Evolutionary conservation across 2,113 vertebrate genomes (phyloP).

Genomic region (Gobius niger): DNA sequence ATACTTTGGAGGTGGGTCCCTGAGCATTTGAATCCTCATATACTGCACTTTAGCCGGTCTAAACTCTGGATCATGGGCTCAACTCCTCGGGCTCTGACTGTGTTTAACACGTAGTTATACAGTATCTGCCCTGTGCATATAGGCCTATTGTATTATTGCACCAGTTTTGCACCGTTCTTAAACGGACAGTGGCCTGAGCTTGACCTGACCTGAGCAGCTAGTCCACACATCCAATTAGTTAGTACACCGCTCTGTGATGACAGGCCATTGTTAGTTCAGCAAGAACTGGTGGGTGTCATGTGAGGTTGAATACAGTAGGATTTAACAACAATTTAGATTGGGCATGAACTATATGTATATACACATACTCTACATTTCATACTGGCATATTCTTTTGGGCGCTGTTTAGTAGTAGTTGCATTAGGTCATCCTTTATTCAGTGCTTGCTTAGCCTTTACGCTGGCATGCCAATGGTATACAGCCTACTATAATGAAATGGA

Average conservation of each 20-base stretch:
- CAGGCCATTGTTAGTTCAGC: slow-evolving; percentile 35
- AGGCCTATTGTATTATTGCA: too few relatives aligned
- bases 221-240: slow-evolving; percentile 52
- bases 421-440: neutral
- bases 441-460: neutral
- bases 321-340: slow-evolving; percentile 10
- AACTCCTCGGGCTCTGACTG: too few relatives aligned
- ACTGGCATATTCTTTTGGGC: neutral
- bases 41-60: too few relatives aligned
- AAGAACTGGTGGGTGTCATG: slow-evolving; percentile 19
- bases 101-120: too few relatives aligned
- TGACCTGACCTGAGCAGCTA: neutral
- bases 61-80: too few relatives aligned
- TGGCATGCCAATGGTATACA: neutral
- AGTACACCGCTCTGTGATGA: slow-evolving; percentile 34
- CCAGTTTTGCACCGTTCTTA: neutral
- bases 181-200: neutral
- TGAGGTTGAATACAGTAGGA: neutral
- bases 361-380: neutral
- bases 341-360: neutral
- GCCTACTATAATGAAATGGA: neutral
- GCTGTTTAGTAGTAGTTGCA: neutral
- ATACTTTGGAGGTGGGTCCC: slow-evolving; percentile 92
- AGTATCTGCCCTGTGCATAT: too few relatives aligned
- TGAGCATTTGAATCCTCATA: slow-evolving; percentile 19